These are phyloP conservation scores for Erebia aethiops DNA, from an alignment of 2,888 invertebrate species.

Conservation along the genomic window DNA sequence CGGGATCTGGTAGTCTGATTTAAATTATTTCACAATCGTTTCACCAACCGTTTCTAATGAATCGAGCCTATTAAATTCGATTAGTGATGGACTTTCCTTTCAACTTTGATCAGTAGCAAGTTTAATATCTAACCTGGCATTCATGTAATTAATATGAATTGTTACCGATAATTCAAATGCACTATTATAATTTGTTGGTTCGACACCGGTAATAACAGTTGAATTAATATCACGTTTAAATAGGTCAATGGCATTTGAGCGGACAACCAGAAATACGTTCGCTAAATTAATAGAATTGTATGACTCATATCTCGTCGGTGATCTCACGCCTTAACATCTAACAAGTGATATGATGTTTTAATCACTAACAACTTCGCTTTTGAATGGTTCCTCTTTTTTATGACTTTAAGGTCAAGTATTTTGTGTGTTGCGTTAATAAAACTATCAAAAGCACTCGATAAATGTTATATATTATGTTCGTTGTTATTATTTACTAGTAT, in stretches of 20 bases:
- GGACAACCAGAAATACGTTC: conserved; percentile 53
- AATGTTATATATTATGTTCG: not conserved
- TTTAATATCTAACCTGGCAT: conserved; percentile 22
- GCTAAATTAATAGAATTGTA: conserved; percentile 59
- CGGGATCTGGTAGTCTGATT: conserved; percentile 6
- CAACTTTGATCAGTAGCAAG: conserved; percentile 18
- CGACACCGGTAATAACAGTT: conserved; percentile 35
- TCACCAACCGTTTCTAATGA: conserved; percentile 17
- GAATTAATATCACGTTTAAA: conserved; percentile 48
- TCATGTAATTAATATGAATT: conserved; percentile 46
- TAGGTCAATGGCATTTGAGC: conserved; percentile 68
- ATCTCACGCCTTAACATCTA: conserved; percentile 40
- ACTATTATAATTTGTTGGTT: conserved; percentile 28
- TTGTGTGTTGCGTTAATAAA: conserved; percentile 10
- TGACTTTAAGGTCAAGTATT: conserved; percentile 23
- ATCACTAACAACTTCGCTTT: conserved; percentile 29
- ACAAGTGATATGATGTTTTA: conserved; percentile 31
- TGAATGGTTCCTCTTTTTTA: conserved; percentile 32
- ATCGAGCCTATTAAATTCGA: conserved; percentile 25
- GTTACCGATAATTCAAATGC: conserved; percentile 9
- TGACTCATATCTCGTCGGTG: conserved; percentile 58
- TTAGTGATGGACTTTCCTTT: conserved; percentile 31
- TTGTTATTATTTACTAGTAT: too few relatives aligned
- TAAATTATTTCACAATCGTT: conserved; percentile 10
- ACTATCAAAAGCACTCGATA: not conserved